A percentile compares a stretch with the other conserved stretches of the same genome.
These are phyloP conservation scores for Drosophila burlai DNA, from an alignment of 1,140 invertebrate genomes.

Conservation along the genomic window DNA sequence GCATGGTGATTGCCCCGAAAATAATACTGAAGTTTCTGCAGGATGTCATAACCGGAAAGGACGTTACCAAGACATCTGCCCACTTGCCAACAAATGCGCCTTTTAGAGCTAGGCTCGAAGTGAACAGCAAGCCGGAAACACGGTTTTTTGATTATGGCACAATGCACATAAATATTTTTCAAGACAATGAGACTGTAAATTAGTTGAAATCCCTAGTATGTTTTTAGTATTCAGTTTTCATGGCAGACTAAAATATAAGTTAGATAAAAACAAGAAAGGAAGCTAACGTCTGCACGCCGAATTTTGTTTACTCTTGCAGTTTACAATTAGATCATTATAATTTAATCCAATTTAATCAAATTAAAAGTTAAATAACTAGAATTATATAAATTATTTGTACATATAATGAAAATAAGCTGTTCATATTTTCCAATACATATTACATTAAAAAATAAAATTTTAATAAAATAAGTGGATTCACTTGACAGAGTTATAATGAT, in stretches of 20 bases:
- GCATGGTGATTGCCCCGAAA: constrained; percentile 3
- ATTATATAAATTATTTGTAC: too few species aligned
- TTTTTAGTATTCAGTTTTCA: not conserved
- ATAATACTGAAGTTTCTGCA: constrained; percentile 1
- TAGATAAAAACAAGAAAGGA: too few species aligned
- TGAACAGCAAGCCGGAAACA: not conserved
- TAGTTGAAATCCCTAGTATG: not conserved
- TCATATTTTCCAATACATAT: too few species aligned
- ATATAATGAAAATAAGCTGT: too few species aligned
- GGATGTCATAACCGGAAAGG: constrained; percentile 17
- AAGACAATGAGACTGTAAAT: not conserved
- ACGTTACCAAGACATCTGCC: not conserved
- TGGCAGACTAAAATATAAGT: not conserved
- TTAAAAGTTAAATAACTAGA: too few species aligned
- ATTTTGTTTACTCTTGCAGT: too few species aligned
- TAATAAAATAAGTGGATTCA: too few species aligned
- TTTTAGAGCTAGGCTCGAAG: constrained; percentile 24
- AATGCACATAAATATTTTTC: constrained; percentile 2
- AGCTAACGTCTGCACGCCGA: too few species aligned
- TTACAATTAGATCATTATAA: too few species aligned
- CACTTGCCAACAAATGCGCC: not conserved
- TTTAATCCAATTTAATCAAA: too few species aligned
- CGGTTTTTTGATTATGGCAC: not conserved
- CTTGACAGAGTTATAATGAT: not conserved
- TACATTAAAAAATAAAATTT: too few species aligned